Conservation (phyloP, 2,888 invertebrate species). For the Chironomus riparius region DNA sequence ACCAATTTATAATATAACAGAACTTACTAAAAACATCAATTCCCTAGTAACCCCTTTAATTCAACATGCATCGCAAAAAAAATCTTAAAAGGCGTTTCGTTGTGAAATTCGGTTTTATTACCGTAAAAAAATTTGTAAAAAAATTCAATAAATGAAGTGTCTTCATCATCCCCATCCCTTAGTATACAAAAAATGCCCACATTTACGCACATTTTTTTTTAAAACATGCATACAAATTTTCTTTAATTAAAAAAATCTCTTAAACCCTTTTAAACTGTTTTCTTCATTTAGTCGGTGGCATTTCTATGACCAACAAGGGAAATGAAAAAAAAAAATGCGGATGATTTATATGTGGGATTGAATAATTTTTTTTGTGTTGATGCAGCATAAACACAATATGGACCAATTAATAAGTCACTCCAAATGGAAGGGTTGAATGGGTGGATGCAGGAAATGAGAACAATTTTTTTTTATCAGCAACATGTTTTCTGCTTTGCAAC, state of each 20-base stretch:
- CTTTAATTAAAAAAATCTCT: conserved; percentile 18
- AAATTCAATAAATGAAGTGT: neutral
- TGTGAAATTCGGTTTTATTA: neutral
- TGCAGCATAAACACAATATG: conserved; percentile 14
- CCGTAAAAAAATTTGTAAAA: neutral
- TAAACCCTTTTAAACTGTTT: neutral
- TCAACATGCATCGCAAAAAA: too few relatives aligned
- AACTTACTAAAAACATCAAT: too few relatives aligned
- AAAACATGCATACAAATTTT: conserved; percentile 11
- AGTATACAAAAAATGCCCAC: neutral
- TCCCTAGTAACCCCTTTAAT: too few relatives aligned
- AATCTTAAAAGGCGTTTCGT: neutral
- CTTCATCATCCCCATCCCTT: neutral
- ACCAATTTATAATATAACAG: too few relatives aligned
- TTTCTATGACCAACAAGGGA: conserved; percentile 10
- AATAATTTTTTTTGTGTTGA: neutral
- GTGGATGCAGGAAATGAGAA: neutral
- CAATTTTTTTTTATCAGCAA: conserved; percentile 5
- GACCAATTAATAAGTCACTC: conserved; percentile 22
- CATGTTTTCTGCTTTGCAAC: neutral
- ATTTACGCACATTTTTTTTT: neutral
- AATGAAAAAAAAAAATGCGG: conserved; percentile 3
- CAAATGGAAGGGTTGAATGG: neutral
- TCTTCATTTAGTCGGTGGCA: neutral
- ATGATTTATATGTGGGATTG: conserved; percentile 22